Percentiles rank a stretch among this genome's conserved stretches.
These are phyloP conservation scores for Arenaria interpres DNA, from an alignment of 2,113 vertebrate genomes.

Conservation along the genomic window DNA sequence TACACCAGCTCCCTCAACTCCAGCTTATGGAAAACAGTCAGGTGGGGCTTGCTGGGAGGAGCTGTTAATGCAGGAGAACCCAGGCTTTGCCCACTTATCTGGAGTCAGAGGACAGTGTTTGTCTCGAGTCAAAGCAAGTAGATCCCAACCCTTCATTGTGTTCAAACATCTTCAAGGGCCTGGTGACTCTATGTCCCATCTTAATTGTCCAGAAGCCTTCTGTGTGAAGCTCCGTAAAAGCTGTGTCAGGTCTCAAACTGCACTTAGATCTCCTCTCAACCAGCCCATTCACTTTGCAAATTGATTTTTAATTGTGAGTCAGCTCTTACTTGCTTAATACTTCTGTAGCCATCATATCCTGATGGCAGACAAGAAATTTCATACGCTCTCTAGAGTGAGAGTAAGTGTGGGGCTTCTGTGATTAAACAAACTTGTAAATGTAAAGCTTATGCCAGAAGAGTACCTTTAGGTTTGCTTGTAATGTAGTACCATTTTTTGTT, in stretches of 20 bases:
- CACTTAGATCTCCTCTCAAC: background rate
- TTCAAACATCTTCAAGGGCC: background rate
- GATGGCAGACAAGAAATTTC: background rate
- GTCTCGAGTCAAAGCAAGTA: background rate
- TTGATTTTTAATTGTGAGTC: background rate
- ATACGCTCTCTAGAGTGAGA: background rate
- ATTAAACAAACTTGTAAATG: background rate
- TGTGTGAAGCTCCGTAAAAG: background rate
- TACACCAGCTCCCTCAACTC: background rate
- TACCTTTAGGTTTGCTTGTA: background rate
- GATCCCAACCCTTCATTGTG: background rate
- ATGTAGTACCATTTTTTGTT: background rate
- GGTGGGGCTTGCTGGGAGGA: background rate
- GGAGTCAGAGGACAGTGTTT: background rate
- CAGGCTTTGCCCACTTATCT: background rate
- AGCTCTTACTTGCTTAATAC: background rate
- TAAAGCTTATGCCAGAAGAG: background rate
- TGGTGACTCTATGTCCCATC: too few species aligned
- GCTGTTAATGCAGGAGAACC: background rate
- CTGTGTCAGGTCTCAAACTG: background rate
- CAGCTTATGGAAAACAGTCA: background rate
- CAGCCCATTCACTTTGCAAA: rapidly evolving
- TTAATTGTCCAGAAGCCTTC: background rate
- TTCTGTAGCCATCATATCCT: background rate
- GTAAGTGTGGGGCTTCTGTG: background rate